Conservation (phyloP, 2,888 invertebrate genomes). For the Furcula furcula region DNA sequence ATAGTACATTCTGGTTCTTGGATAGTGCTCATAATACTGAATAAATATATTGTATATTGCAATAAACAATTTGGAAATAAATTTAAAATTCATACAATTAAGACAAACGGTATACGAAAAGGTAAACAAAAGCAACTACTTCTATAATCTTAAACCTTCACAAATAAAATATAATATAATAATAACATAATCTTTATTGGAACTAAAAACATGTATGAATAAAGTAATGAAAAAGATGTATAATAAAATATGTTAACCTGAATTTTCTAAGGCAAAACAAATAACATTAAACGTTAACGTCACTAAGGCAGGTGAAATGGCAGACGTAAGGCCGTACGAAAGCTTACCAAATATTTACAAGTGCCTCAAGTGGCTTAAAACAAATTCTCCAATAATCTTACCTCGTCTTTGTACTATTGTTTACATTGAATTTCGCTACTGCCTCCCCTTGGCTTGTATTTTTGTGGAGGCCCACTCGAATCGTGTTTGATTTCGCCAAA, state of each 20-base stretch:
- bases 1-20: too few relatives aligned
- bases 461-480: constrained; percentile 72
- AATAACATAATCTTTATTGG: too few relatives aligned
- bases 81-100: too few relatives aligned
- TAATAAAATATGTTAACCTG: constrained; percentile 9
- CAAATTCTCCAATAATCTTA: constrained; percentile 78
- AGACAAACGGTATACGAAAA: too few relatives aligned
- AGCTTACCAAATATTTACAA: constrained; percentile 78
- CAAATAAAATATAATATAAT: too few relatives aligned
- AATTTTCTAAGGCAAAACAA: constrained; percentile 41
- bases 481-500: constrained; percentile 77
- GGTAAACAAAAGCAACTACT: too few relatives aligned
- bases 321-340: constrained; percentile 55
- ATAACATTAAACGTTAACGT: constrained; percentile 60
- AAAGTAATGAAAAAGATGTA: constrained; percentile 6
- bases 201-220: too few relatives aligned
- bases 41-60: too few relatives aligned
- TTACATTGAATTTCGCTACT: constrained; percentile 71
- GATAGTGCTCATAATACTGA: too few relatives aligned
- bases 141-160: too few relatives aligned
- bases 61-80: too few relatives aligned
- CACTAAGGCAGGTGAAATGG: constrained; percentile 59
- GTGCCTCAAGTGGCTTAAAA: constrained; percentile 76
- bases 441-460: constrained; percentile 57
- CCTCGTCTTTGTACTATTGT: constrained; percentile 68